Base-by-base conservation (phyloP, 1,140 invertebrate genomes). In the Drosophila nikananu region DNA sequence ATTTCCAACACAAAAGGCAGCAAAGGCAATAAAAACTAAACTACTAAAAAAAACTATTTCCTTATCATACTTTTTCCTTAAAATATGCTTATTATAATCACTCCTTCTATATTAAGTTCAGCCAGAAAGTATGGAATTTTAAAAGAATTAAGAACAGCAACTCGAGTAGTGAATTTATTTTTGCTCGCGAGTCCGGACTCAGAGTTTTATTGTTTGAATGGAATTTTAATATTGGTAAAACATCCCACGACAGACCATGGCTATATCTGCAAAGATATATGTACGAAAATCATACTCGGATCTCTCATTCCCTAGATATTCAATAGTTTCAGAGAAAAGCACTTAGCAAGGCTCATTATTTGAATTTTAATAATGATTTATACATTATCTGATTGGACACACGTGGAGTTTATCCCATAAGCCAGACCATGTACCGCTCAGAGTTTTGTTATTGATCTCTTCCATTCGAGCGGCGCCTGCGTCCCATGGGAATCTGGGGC, bases 391-490 rank as follows among this genome's bases (percentile, higher is more conserved):
- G 39, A 41, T 41, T 41, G 4, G 8, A 7, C 15, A 39, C 15
- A 13, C 5, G 10, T 13, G 13, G 4, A 37, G 35, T 5, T 37
- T 37, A 41, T 0, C 3, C 4, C 12, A 5, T 13, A 8, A 5
- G 35, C 12, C 35, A 35, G 39, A 41, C 17, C 17, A 27, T 9
- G 17, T 30, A n/a, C 4, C 5, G 2, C 10, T 12, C 12, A 13
- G 51, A 32, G n/a, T 2, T 32, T 7, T 4, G 19, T 3, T 52
- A 59, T 71, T 23, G 32, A 23, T 46, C 49, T 25, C 60, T 23
- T 37, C 3, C 3, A 35, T 3, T 70, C 0, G 37, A 62, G 9
- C 77, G 76, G 5, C 62, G 60, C 8, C 64, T 19, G 2, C 30
- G 32, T 1, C 41, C 63, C 9, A 42, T 13, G 8, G 70, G 63